These are phyloP conservation scores for Tychaedon coryphoeus DNA, from an alignment of 2,113 vertebrate genomes.

Conservation along the genomic window DNA sequence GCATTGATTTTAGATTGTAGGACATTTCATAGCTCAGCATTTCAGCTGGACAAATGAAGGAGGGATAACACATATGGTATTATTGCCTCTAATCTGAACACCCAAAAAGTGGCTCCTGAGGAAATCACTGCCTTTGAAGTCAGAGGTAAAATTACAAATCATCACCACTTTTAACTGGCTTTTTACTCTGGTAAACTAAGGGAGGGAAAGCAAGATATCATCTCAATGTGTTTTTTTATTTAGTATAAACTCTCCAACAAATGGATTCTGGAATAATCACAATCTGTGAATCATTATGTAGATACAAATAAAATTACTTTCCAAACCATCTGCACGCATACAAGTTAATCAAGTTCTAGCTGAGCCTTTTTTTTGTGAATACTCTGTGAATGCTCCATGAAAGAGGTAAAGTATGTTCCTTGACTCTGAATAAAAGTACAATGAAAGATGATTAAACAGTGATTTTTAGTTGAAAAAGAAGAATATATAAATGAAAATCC, in stretches of 20 bases:
- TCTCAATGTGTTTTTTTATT: background rate
- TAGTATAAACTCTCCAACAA: background rate
- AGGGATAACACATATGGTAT: background rate
- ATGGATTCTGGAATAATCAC: background rate
- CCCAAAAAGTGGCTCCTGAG: background rate
- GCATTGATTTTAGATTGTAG: background rate
- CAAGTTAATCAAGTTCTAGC: background rate
- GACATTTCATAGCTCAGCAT: background rate
- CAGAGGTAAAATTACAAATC: background rate
- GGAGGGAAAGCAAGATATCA: background rate
- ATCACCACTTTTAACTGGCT: background rate
- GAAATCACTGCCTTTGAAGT: background rate
- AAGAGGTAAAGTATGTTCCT: background rate
- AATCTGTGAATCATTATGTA: background rate
- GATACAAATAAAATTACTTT: constrained; percentile 10
- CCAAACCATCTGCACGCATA: background rate
- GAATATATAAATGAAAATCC: background rate
- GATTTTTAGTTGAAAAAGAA: background rate
- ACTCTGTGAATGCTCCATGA: background rate
- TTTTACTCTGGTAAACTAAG: background rate
- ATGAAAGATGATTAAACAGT: background rate
- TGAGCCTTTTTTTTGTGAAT: background rate
- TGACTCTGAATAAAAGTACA: background rate
- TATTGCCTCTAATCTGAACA: background rate
- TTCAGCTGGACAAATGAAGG: background rate